Conservation (phyloP, 2,888 invertebrate genomes). For the Campoplex nolae region DNA sequence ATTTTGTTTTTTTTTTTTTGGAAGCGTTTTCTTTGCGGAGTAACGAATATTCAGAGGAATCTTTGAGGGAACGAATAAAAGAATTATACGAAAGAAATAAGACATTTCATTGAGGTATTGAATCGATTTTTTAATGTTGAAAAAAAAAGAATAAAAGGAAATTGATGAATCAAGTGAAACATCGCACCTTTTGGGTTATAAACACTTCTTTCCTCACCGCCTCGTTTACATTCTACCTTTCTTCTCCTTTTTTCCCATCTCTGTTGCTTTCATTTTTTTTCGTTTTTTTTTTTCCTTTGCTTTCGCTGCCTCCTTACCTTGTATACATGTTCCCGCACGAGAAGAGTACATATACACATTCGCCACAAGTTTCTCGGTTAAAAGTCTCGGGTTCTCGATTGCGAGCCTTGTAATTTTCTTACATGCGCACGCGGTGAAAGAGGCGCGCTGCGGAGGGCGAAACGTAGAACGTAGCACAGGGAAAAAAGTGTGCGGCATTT, state of each 20-base stretch:
- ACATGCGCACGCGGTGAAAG: constrained; percentile 39
- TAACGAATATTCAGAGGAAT: neutral
- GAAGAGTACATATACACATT: constrained; percentile 19
- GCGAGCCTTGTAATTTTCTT: constrained; percentile 73
- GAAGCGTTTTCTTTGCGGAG: neutral
- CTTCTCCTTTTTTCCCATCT: neutral
- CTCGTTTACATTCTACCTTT: constrained; percentile 2
- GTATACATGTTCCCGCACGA: constrained; percentile 27
- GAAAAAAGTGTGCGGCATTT: constrained; percentile 46
- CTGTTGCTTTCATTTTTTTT: constrained; percentile 10
- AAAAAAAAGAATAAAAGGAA: neutral
- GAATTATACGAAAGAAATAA: neutral
- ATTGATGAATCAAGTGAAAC: neutral
- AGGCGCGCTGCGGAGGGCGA: constrained; percentile 6
- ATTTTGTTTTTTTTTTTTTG: neutral
- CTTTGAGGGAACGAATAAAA: neutral
- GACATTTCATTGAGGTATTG: neutral
- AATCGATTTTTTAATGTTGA: neutral
- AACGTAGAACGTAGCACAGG: neutral
- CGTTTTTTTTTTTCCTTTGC: neutral
- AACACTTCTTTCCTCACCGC: constrained; percentile 27
- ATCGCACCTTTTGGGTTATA: constrained; percentile 10
- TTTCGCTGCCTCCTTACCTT: neutral
- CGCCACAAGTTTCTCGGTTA: constrained; percentile 50
- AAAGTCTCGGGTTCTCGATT: constrained; percentile 59